Conservation (phyloP, 2,113 vertebrate genomes). For the Gymnogyps californianus region DNA sequence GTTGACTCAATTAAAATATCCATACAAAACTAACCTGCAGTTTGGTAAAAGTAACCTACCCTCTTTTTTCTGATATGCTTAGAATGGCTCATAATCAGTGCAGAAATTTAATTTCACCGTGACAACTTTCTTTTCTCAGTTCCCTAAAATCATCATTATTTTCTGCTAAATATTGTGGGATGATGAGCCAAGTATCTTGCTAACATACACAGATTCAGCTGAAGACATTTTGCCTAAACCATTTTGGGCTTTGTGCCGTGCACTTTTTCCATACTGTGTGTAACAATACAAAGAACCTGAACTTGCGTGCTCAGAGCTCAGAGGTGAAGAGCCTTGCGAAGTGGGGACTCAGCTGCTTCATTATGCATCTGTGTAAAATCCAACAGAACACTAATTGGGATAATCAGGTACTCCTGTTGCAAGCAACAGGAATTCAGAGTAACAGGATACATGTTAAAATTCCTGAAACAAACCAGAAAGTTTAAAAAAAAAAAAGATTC, state of each 20-base stretch:
- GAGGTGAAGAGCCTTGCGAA: neutral
- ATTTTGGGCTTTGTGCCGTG: neutral
- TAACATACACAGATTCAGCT: neutral
- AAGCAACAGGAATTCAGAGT: neutral
- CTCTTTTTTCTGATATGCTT: neutral
- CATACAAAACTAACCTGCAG: neutral
- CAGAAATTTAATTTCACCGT: neutral
- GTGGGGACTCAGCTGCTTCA: neutral
- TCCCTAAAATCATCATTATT: neutral
- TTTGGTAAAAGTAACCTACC: neutral
- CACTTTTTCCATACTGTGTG: neutral
- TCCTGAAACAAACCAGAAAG: neutral
- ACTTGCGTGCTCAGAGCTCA: neutral
- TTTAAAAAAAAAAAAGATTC: neutral
- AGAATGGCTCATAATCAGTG: neutral
- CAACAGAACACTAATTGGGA: neutral
- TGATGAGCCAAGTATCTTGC: neutral
- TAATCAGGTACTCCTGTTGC: neutral
- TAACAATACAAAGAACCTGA: neutral
- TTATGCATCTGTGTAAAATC: neutral
- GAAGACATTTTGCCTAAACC: neutral
- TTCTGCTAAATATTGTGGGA: neutral
- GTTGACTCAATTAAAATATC: neutral
- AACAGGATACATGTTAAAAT: neutral
- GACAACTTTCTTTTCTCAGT: neutral